Evolutionary conservation across 1,140 invertebrate species (phyloP), one percentile per base, ranked within the genome.

Genomic region (Acyrthosiphon pisum): DNA sequence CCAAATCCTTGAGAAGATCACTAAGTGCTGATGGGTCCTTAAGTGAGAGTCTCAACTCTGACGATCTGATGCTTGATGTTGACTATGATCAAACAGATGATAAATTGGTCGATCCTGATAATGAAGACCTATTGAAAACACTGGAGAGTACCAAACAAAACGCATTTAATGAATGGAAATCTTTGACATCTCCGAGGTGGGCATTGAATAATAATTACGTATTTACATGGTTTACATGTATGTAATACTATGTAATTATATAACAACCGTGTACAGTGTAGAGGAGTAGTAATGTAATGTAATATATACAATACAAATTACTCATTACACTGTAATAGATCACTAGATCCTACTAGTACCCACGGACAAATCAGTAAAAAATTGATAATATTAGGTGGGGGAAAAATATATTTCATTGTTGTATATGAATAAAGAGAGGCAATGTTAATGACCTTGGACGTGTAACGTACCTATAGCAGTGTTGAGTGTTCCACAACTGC

Each of bases 371-470:
- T 56, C 46, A 83, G 18, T 41, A 92, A 83, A 83, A 92, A 93
- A 93, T 84, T 86, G n/a, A 48, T 91, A 60, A 18, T 53, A 53
- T n/a, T 68, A 14, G 60, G 60, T n/a, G 30, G 76, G 81, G 81
- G 30, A 48, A 30, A 44, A 93, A 84, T 84, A 37, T 56, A 84
- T 86, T 93, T 93, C 46, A 93, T 93, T 93, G 91, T 93, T 83
- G 81, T n/a, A 22, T 91, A 2, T 48, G 90, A 86, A 84, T 84
- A 41, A 93, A 84, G 81, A 56, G 91, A 76, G 81, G 37, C 50
- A 86, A 56, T 93, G 91, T 93, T 93, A 93, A 84, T 93, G 91
- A 93, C 91, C 91, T 93, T 93, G 91, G 91, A 86, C 26, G 91
- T 90, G 30, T 68, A 76, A n/a, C 60, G 60, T 76, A 76, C 60